phyloP scores from a whole-genome alignment of 2,888 invertebrate species.

The Tyria jacobaeae region DNA sequence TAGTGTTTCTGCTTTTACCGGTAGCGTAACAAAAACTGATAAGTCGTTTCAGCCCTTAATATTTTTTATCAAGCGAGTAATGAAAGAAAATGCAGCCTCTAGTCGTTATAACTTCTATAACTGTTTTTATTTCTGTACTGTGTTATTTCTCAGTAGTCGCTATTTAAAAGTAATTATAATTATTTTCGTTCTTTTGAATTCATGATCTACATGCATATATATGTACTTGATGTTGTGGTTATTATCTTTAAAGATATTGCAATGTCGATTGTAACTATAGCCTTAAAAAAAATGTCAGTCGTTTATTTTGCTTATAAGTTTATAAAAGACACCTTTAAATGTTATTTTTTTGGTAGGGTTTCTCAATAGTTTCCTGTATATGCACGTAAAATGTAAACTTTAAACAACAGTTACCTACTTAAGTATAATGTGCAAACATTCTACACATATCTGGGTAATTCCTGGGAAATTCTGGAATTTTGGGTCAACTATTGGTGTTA shows the following conservation, averaged over 20 bases:
- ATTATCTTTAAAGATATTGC: no score
- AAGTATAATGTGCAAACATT: neutral
- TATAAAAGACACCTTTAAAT: no score
- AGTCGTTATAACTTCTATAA: neutral
- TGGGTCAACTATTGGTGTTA: neutral
- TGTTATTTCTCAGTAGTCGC: neutral
- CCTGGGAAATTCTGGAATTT: neutral
- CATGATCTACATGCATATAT: no score
- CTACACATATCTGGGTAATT: neutral
- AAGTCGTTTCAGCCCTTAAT: neutral
- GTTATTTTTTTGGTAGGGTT: no score
- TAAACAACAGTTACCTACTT: no score
- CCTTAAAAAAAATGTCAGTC: no score
- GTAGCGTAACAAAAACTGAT: neutral
- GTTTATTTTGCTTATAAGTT: no score
- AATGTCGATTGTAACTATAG: no score
- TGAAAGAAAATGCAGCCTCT: neutral
- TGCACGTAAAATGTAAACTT: neutral
- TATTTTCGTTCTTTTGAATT: no score
- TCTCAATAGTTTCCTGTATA: neutral
- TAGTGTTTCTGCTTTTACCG: neutral
- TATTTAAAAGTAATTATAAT: no score
- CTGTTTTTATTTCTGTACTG: neutral
- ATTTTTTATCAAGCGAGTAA: neutral
- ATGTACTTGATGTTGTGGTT: no score